Percentiles rank a stretch among this genome's conserved stretches.
Conservation (phyloP, 2,113 vertebrate species). For the Ammodytes marinus region DNA sequence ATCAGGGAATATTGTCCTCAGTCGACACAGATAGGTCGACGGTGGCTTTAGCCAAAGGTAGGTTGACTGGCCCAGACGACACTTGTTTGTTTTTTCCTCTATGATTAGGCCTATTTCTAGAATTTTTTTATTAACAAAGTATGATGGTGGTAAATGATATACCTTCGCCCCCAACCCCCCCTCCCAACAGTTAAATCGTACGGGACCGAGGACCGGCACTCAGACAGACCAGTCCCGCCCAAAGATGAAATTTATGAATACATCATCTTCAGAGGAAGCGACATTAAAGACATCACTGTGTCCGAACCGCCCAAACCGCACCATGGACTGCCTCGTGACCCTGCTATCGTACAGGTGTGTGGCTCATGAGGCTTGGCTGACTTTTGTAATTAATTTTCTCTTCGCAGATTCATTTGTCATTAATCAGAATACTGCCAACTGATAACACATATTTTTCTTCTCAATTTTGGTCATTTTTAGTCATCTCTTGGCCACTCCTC, state of each 20-base stretch:
- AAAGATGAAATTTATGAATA: constrained; percentile 97
- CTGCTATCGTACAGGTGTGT: constrained; percentile 96
- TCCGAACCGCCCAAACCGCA: constrained; percentile 95
- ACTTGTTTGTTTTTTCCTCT: background rate
- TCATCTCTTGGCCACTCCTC: constrained; percentile 92
- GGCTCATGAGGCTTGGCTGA: too few relatives aligned
- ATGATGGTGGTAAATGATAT: background rate
- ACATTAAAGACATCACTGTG: constrained; percentile 98
- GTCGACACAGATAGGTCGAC: constrained; percentile 97
- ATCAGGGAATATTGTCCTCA: constrained; percentile 93
- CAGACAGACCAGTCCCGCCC: constrained; percentile 92
- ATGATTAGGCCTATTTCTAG: background rate
- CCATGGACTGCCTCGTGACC: constrained; percentile 93
- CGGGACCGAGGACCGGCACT: constrained; percentile 95
- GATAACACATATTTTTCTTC: background rate
- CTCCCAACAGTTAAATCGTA: constrained; percentile 90
- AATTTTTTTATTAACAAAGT: too few relatives aligned
- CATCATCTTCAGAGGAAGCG: constrained; percentile 97
- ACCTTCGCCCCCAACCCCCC: background rate
- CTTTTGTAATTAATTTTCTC: background rate
- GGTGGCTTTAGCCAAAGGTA: constrained; percentile 93
- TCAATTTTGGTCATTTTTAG: constrained; percentile 77
- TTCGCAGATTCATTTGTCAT: background rate
- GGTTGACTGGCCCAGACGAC: background rate
- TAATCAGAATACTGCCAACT: background rate